These are phyloP conservation scores for Daubentonia madagascariensis DNA, from an alignment of 2,113 vertebrate genomes.

Conservation along the genomic window DNA sequence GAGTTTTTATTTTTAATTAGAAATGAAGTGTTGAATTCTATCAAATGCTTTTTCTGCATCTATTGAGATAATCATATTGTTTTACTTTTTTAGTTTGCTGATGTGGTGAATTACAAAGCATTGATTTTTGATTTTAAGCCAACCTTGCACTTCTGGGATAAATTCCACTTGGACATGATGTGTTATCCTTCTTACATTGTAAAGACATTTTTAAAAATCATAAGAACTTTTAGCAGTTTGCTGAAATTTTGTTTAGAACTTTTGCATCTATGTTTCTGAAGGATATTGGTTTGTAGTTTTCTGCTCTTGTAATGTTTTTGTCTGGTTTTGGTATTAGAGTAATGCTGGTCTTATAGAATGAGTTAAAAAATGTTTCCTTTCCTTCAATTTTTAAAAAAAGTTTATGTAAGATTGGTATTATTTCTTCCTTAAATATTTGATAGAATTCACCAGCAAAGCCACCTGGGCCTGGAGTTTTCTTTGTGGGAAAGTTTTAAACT, in stretches of 20 bases:
- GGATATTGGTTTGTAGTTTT: neutral
- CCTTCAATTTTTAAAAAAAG: neutral
- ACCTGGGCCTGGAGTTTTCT: neutral
- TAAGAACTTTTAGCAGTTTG: neutral
- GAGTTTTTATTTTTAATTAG: neutral
- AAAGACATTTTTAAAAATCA: no score
- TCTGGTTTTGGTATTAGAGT: neutral
- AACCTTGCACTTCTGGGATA: neutral
- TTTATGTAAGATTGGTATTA: neutral
- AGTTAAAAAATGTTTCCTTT: neutral
- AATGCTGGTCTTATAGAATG: neutral
- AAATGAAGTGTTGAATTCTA: neutral
- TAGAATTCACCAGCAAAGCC: neutral
- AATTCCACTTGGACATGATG: neutral
- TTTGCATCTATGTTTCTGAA: neutral
- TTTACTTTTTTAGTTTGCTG: neutral
- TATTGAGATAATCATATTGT: neutral
- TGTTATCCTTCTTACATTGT: neutral
- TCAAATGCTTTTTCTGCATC: neutral
- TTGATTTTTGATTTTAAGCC: slow-evolving; percentile 22
- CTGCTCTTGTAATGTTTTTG: neutral
- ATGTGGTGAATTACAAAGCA: neutral
- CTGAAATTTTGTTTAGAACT: neutral
- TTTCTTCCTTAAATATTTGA: slow-evolving; percentile 3
- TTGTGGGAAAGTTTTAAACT: neutral